Evolutionary conservation across 2,113 vertebrate species (phyloP).

Genomic region (Takifugu bimaculatus): DNA sequence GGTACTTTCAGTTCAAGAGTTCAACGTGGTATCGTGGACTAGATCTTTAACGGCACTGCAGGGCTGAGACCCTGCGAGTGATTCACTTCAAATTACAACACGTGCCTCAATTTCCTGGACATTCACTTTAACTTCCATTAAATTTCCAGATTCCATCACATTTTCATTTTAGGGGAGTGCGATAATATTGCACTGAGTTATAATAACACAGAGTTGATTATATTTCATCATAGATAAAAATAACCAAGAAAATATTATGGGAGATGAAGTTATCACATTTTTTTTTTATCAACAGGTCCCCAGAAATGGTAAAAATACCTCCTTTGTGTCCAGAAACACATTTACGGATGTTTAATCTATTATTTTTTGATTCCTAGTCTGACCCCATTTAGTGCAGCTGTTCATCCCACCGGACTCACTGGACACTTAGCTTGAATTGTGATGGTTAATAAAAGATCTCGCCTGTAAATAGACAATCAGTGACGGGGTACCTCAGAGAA

Average conservation of each 20-base stretch:
- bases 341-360: constrained; percentile 16
- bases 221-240: no score
- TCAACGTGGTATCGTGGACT: constrained; percentile 28
- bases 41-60: not conserved
- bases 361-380: constrained; percentile 17
- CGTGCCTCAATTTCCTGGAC: constrained; percentile 2
- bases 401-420: constrained; percentile 15
- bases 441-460: constrained; percentile 26
- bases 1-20: constrained; percentile 24
- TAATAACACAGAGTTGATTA: no score
- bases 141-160: no score
- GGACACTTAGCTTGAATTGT: constrained; percentile 12
- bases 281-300: no score
- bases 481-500: constrained; percentile 1
- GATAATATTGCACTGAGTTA: no score
- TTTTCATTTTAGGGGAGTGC: no score
- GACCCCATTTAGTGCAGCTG: constrained; percentile 26
- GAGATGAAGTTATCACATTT: constrained; percentile 1
- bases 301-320: not conserved
- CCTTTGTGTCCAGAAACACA: constrained; percentile 19
- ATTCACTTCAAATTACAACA: constrained; percentile 17
- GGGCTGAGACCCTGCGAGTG: no score
- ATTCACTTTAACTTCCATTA: no score
- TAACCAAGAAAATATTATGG: not conserved
- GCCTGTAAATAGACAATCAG: constrained; percentile 5